phyloP scores from a whole-genome alignment of 2,797 vertebrate species.

The Gymnoscopelus microlampas region DNA sequence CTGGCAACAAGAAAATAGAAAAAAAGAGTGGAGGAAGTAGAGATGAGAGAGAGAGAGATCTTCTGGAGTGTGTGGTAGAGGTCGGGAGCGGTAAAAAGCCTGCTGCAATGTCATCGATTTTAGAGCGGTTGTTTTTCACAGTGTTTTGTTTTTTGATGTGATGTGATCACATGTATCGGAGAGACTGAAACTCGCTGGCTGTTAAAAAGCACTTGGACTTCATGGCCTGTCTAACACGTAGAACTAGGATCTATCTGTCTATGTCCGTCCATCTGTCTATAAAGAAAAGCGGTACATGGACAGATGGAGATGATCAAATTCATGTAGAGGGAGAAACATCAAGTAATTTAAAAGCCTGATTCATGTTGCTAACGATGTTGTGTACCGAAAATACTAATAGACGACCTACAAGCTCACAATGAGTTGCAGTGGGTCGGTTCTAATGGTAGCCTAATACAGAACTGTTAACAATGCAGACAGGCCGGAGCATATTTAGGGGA shows the following conservation, averaged over 20 bases:
- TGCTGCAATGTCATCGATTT: slow-evolving; percentile 74
- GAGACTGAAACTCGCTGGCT: not conserved
- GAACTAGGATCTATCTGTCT: not conserved
- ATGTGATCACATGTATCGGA: slow-evolving; percentile 45
- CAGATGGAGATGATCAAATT: too few species aligned
- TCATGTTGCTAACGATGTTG: too few species aligned
- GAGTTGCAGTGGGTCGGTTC: too few species aligned
- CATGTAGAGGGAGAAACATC: too few species aligned
- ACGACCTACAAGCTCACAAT: too few species aligned
- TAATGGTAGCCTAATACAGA: not conserved
- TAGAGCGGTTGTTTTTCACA: slow-evolving; percentile 50
- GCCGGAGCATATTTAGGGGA: slow-evolving; percentile 30
- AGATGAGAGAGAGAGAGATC: slow-evolving; percentile 12
- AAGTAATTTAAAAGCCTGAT: too few species aligned
- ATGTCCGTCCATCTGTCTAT: not conserved
- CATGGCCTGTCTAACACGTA: too few species aligned
- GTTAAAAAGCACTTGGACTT: too few species aligned
- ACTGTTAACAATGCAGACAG: slow-evolving; percentile 29
- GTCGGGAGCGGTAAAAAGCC: slow-evolving; percentile 31
- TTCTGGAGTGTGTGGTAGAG: not conserved
- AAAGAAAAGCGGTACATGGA: too few species aligned
- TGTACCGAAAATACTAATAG: too few species aligned
- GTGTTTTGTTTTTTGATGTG: slow-evolving; percentile 44
- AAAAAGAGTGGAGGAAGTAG: slow-evolving; percentile 22
- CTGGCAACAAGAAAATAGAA: slow-evolving; percentile 15